A percentile compares a stretch with the other conserved stretches of the same genome.
Evolutionary conservation across 1,140 invertebrate species (phyloP).

Genomic region (Nomia melanderi): DNA sequence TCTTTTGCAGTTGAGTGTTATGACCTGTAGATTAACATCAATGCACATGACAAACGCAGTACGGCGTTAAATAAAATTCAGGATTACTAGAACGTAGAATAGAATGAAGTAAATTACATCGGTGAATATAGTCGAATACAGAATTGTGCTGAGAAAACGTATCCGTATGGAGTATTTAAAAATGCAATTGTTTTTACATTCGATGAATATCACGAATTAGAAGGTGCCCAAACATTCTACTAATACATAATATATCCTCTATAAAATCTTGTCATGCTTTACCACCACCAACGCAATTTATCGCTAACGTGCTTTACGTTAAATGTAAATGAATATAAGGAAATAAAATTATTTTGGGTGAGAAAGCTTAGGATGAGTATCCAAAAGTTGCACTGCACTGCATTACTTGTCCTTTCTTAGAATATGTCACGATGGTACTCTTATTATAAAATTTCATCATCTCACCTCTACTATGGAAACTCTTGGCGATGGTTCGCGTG

Average conservation of each 20-base stretch:
- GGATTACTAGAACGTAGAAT: conserved; percentile 9
- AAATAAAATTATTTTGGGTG: conserved; percentile 19
- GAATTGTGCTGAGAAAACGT: background rate
- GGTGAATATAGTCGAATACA: conserved; percentile 1
- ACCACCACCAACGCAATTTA: conserved; percentile 55
- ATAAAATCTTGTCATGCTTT: conserved; percentile 29
- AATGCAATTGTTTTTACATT: conserved; percentile 23
- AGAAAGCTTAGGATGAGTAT: conserved; percentile 27
- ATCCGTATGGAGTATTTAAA: conserved; percentile 9
- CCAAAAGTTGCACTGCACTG: background rate
- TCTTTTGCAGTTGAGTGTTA: background rate
- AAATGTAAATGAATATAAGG: conserved; percentile 18
- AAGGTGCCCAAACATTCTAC: background rate
- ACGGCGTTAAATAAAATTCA: conserved; percentile 30
- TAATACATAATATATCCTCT: background rate
- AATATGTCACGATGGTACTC: conserved; percentile 27
- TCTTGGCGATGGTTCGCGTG: conserved; percentile 68
- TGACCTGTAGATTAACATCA: background rate
- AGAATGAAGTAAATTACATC: conserved; percentile 4
- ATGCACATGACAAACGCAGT: conserved; percentile 4
- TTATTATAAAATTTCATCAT: conserved; percentile 45
- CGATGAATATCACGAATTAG: background rate
- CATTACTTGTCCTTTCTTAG: background rate
- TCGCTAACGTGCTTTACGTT: conserved; percentile 14
- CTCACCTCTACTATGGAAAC: conserved; percentile 76